Base-by-base conservation (phyloP, 1,140 invertebrate genomes). In the Nixonia krombeini region DNA sequence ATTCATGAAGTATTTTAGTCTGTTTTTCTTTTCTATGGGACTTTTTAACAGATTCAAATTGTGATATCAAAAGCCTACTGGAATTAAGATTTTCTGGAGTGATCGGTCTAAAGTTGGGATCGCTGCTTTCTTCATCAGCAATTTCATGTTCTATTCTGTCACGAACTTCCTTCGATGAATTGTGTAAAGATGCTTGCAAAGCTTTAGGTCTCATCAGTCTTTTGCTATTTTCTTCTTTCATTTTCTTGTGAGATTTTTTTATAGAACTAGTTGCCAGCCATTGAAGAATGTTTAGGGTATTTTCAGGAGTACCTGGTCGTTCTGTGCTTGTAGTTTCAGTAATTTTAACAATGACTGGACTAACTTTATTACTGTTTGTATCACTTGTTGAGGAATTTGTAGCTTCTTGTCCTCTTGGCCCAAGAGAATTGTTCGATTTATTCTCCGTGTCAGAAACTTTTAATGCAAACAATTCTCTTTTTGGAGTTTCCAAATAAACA, bases 11-110 rank as follows among this genome's bases (percentile, higher is more conserved):
- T 26, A 72, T 80, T 47, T 78, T 79, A 8, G 33, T 66, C n/a
- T 68, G 61, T 31, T 84, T 84, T 9, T 82, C 80, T 33, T 84
- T 83, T 42, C 72, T 78, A 21, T 84, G 82, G 0, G 81, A 83
- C 15, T 75, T 80, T 47, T 84, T 83, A 4, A 84, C 76, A 0
- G 81, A 84, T 41, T 73, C 76, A 44, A 74, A 83, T 31, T 78
- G 67, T 0, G 71, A 51, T 8, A 83, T 29, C 25, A 84, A 56
- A 1, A 83, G 40, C 26, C 82, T 68, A 50, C 82, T 83, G 1
- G 81, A 84, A 44, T 77, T 82, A 0, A 76, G 12, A 31, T 77
- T 78, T 6, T 84, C 82, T 0, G 81, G 82, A 1, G 81, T 83
- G 1, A 23, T 57, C 0, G 81, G 70, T 15, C 80, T 67, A n/a